Conservation (phyloP, 1,140 invertebrate genomes). For the Akabosia matsudoensis region DNA sequence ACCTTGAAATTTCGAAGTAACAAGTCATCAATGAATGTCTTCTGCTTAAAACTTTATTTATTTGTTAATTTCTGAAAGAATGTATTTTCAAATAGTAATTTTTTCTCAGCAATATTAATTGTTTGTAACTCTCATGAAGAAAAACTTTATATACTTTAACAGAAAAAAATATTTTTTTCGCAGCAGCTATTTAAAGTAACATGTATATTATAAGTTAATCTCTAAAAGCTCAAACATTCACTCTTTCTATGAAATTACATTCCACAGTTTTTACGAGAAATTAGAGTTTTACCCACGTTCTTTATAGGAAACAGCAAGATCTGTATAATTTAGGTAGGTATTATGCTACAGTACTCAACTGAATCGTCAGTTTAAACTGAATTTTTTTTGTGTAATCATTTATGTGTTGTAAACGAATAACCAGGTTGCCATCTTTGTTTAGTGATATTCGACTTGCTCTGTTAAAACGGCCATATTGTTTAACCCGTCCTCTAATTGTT, state of each 20-base stretch:
- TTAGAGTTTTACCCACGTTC: no score
- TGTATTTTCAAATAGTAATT: background rate
- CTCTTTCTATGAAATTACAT: background rate
- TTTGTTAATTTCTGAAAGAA: background rate
- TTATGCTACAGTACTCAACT: no score
- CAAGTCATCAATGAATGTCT: background rate
- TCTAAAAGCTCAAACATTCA: slow-evolving; percentile 9
- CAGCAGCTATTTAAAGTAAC: background rate
- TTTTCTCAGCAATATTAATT: no score
- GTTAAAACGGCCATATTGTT: background rate
- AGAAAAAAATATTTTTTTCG: no score
- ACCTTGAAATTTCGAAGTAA: background rate
- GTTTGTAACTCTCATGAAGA: no score
- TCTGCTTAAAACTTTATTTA: background rate
- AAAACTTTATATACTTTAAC: no score
- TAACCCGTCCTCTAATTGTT: background rate
- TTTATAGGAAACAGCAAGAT: no score
- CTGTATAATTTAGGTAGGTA: no score
- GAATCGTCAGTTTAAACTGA: no score
- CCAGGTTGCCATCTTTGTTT: background rate
- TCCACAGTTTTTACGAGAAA: no score
- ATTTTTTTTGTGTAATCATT: no score
- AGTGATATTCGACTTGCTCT: background rate
- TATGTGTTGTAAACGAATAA: background rate
- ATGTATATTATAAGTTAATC: background rate